These are phyloP conservation scores for Callinectes sapidus DNA, from an alignment of 2,888 invertebrate species.

Conservation along the genomic window DNA sequence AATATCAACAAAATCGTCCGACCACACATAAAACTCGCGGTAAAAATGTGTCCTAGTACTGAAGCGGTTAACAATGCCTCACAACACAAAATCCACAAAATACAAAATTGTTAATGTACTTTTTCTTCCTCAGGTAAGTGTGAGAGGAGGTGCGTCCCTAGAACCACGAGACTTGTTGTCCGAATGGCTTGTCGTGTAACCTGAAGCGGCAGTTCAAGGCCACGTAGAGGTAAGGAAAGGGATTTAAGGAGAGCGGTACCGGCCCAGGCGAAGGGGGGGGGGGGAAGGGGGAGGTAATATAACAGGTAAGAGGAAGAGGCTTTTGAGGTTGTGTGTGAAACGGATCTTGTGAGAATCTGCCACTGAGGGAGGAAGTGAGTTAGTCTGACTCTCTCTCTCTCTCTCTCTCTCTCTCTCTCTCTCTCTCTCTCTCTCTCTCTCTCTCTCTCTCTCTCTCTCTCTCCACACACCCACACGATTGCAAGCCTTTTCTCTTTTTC, in stretches of 20 bases:
- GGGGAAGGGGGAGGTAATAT: background rate
- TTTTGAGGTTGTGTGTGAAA: background rate
- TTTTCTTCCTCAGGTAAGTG: background rate
- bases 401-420: background rate
- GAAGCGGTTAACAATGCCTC: background rate
- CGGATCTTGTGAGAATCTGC: background rate
- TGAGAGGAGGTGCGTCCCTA: background rate
- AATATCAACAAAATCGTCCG: no score
- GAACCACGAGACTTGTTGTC: background rate
- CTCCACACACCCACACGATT: background rate
- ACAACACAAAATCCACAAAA: background rate
- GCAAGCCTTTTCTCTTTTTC: background rate
- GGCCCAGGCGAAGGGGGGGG: background rate
- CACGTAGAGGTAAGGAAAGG: background rate
- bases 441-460: background rate
- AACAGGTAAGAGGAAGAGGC: background rate
- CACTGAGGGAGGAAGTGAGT: background rate
- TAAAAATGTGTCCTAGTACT: no score
- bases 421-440: background rate
- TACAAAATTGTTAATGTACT: no score
- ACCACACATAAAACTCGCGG: no score
- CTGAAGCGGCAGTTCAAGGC: constrained; percentile 6
- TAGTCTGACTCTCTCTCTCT: background rate
- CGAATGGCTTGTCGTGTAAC: background rate
- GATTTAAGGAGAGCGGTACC: background rate